phyloP scores from a whole-genome alignment of 2,113 vertebrate genomes.

The Chrysemys picta region DNA sequence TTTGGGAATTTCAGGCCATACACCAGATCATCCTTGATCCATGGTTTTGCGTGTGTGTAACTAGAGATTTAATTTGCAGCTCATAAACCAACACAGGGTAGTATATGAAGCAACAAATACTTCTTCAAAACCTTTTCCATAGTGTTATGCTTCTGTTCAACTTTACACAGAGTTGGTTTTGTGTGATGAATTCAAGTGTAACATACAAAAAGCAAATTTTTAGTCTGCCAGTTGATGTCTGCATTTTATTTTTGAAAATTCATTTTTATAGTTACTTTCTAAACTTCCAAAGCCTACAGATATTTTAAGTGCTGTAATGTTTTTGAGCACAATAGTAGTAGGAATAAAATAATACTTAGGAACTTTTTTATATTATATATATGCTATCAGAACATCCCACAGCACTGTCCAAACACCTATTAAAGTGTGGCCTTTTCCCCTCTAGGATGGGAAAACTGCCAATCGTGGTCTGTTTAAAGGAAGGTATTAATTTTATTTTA shows the following conservation, averaged over 20 bases:
- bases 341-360: neutral
- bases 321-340: neutral
- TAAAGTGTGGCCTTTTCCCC: neutral
- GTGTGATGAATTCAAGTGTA: neutral
- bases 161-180: neutral
- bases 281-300: neutral
- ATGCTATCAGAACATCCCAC: neutral
- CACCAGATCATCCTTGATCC: neutral
- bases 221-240: neutral
- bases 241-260: neutral
- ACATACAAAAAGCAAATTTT: neutral
- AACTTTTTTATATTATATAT: neutral
- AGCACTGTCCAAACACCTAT: neutral
- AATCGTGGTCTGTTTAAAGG: neutral
- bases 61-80: neutral
- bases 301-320: neutral
- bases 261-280: neutral
- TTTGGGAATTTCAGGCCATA: neutral
- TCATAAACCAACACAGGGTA: neutral
- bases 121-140: neutral
- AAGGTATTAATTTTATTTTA: neutral
- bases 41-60: neutral
- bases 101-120: neutral
- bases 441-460: neutral
- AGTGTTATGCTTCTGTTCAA: neutral